Evolutionary conservation across 2,888 invertebrate species (phyloP).

Genomic region (Zelleria hepariella): DNA sequence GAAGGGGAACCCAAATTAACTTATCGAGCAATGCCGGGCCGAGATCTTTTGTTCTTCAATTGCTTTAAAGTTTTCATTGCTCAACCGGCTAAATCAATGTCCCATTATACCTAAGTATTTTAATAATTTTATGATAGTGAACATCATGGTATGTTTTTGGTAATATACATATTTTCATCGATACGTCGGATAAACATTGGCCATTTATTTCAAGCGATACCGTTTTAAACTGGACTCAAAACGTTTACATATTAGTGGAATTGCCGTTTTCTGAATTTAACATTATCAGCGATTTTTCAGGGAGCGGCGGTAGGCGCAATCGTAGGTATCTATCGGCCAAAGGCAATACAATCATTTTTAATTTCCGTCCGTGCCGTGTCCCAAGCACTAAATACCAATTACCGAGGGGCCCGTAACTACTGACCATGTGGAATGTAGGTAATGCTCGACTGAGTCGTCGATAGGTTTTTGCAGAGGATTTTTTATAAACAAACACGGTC

Average conservation of each 20-base stretch:
- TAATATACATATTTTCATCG: no score
- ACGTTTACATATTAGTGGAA: not conserved
- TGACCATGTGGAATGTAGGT: slow-evolving; percentile 46
- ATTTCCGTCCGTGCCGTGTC: slow-evolving; percentile 45
- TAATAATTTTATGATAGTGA: no score
- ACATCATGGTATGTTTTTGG: no score
- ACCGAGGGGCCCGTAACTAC: slow-evolving; percentile 39
- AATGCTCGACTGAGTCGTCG: slow-evolving; percentile 17
- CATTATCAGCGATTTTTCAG: slow-evolving; percentile 11
- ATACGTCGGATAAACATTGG: slow-evolving; percentile 64
- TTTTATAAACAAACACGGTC: not conserved
- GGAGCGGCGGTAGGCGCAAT: not conserved
- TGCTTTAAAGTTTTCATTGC: no score
- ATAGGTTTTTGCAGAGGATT: not conserved
- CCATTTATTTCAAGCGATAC: slow-evolving; percentile 48
- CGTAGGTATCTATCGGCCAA: not conserved
- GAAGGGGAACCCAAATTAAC: no score
- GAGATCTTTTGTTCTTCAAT: no score
- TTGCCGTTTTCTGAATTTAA: not conserved
- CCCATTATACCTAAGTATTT: no score
- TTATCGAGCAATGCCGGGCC: no score
- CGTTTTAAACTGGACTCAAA: slow-evolving; percentile 36
- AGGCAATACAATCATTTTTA: slow-evolving; percentile 55
- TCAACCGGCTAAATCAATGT: no score
- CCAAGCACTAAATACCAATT: slow-evolving; percentile 62